Evolutionary conservation across 2,888 invertebrate species (phyloP), one percentile per base, ranked within the genome.

Genomic region (Scrobipalpa atriplicella): DNA sequence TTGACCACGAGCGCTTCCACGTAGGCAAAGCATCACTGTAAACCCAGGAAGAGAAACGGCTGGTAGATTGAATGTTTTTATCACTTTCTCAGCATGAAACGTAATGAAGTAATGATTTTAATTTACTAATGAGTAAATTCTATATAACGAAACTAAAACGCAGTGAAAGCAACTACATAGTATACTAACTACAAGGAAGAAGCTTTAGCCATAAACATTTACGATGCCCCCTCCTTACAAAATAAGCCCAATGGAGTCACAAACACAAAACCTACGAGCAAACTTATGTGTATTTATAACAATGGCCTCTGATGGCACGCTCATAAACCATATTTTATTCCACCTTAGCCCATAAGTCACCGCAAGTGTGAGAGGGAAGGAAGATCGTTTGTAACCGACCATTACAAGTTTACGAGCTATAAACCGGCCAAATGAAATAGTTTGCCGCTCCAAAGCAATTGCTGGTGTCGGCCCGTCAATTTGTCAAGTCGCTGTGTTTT

Each of bases 361-460:
- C 21, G 18, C 58, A 13, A 56, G 67, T 54, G 67, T 5, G 66
- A 68, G 38, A n/a, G 47, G 64, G 68, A 66, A n/a, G 52, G 66
- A 65, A 29, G 61, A 62, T 74, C 77, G 73, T 77, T 77, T 74
- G 78, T 76, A 71, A 73, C 76, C 66, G 72, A 71, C 72, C 75
- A 79, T 79, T 78, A 77, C 74, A 73, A 76, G 71, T 79, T 79
- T 82, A 79, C 81, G 78, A 77, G 75, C 81, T 79, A 80, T 83
- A 83, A 82, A 79, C 80, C 78, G 82, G 82, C 83, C 82, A 82
- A 83, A 83, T 83, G 82, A 82, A 83, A 83, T 83, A 83, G 83
- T 83, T 82, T 77, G 79, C 78, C 73, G 75, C 74, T 72, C 77
- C 71, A 69, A 70, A 71, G 77, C 76, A 76, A 79, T 76, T 76